These are phyloP conservation scores for Anagrus nilaparvatae DNA, from an alignment of 1,140 invertebrate genomes.

Conservation along the genomic window DNA sequence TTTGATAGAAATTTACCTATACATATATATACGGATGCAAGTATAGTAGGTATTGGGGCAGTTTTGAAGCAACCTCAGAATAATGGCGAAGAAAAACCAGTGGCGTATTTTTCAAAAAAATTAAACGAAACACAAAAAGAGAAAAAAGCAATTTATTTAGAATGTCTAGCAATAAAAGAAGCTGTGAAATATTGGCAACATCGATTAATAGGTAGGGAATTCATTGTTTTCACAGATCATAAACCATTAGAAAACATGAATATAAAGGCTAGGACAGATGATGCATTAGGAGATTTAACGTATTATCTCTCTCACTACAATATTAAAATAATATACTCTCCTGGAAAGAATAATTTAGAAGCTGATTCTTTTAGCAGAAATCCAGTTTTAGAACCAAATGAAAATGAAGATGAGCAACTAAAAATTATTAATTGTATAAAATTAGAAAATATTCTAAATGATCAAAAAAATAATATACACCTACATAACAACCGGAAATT, in stretches of 20 bases:
- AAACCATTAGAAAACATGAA: conserved; percentile 15
- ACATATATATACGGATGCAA: conserved; percentile 18
- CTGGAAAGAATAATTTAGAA: conserved; percentile 14
- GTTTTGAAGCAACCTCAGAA: conserved; percentile 13
- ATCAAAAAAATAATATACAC: too few species aligned
- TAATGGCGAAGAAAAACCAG: conserved; percentile 6
- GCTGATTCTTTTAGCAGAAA: too few species aligned
- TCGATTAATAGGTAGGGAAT: conserved; percentile 11
- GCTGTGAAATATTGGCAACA: conserved; percentile 8
- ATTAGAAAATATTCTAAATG: too few species aligned
- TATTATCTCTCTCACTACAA: conserved; percentile 2
- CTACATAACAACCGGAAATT: too few species aligned
- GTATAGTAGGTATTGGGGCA: conserved; percentile 12
- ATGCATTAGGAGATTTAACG: neutral
- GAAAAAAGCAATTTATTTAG: conserved; percentile 12
- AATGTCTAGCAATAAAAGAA: conserved; percentile 19
- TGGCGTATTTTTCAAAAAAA: conserved; percentile 15
- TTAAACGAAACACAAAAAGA: conserved; percentile 6
- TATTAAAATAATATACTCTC: conserved; percentile 12
- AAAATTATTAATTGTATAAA: too few species aligned
- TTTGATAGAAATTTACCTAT: conserved; percentile 17
- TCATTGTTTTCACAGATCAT: conserved; percentile 14
- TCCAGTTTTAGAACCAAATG: too few species aligned
- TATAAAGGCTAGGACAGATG: conserved; percentile 5
- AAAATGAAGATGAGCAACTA: too few species aligned